Conservation (phyloP, 2,113 vertebrate species). For the Phoenicopterus ruber region DNA sequence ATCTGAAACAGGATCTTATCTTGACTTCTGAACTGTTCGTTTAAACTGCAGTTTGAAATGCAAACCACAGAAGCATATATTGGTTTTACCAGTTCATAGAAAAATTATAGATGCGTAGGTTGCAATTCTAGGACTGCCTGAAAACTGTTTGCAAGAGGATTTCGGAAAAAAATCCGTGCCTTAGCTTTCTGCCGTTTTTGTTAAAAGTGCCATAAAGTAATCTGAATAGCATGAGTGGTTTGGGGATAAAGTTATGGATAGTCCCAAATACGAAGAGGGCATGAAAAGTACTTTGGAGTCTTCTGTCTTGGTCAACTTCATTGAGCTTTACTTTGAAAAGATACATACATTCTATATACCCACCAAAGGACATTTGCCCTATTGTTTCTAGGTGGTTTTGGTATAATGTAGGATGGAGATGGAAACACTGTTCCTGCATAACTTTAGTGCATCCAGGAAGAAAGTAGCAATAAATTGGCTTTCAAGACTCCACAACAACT, state of each 20-base stretch:
- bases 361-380: neutral
- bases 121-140: neutral
- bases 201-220: neutral
- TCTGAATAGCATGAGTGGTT: neutral
- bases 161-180: neutral
- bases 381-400: neutral
- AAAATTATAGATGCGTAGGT: neutral
- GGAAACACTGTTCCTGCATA: neutral
- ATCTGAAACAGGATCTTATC: neutral
- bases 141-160: neutral
- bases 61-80: neutral
- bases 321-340: neutral
- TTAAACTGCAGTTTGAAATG: neutral
- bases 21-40: neutral
- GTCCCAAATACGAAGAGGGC: neutral
- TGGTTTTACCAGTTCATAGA: neutral
- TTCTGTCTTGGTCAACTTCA: neutral
- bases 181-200: neutral
- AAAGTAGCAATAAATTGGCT: neutral
- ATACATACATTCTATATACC: rapidly evolving
- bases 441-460: neutral
- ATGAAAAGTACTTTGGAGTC: neutral
- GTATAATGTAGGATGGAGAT: neutral
- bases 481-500: neutral
- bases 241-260: neutral